phyloP scores from a whole-genome alignment of 2,888 invertebrate species.

The Melinopterus prodromus region DNA sequence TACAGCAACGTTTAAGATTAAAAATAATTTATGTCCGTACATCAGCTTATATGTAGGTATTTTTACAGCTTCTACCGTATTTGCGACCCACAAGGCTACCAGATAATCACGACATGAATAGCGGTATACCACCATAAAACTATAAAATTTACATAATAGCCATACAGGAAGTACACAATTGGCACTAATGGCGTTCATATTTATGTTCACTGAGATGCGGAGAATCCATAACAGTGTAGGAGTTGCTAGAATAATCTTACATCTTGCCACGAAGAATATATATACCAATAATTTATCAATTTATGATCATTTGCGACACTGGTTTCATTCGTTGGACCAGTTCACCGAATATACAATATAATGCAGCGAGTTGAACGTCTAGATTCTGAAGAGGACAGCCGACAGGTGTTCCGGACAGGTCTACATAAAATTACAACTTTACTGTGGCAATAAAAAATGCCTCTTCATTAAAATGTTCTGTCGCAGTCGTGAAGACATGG shows the following conservation, averaged over 20 bases:
- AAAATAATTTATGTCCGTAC: no score
- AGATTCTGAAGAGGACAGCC: conserved; percentile 15
- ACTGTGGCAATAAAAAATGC: conserved; percentile 32
- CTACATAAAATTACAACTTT: conserved; percentile 35
- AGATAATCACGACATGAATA: conserved; percentile 21
- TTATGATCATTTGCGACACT: background rate
- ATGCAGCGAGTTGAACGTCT: conserved; percentile 19
- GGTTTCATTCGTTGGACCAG: no score
- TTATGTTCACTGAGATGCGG: background rate
- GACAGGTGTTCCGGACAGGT: conserved; percentile 35
- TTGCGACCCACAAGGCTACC: conserved; percentile 17
- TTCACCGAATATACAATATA: no score
- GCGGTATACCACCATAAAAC: conserved; percentile 20
- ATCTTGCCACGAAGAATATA: background rate
- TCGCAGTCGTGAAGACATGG: background rate
- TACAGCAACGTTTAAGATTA: no score
- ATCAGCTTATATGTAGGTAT: background rate
- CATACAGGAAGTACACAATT: background rate
- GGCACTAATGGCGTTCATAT: background rate
- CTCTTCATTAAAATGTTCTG: conserved; percentile 35
- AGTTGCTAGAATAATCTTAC: background rate
- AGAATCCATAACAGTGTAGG: background rate
- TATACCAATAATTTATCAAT: background rate
- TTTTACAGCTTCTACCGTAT: conserved; percentile 8
- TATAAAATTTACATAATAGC: conserved; percentile 21